Conservation (phyloP, 92 coral and sea anemone species). For the Palythoa grandis region DNA sequence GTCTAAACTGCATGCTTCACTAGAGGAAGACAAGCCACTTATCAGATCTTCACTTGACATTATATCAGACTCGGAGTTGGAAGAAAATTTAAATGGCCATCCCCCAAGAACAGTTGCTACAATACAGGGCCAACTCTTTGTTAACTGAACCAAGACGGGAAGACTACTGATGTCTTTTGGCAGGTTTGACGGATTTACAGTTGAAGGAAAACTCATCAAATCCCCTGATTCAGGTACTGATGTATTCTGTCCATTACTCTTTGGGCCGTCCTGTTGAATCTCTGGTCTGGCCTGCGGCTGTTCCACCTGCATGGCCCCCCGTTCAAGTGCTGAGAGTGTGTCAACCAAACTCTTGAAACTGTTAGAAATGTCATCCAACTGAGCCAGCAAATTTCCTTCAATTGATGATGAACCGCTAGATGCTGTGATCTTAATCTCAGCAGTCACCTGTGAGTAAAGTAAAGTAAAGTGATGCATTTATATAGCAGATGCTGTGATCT, state of each 20-base stretch:
- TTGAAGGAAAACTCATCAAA: slow-evolving; percentile 30
- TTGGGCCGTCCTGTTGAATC: slow-evolving; percentile 21
- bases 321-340: slow-evolving; percentile 74
- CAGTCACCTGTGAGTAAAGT: slow-evolving; percentile 45
- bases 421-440: slow-evolving; percentile 78
- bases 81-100: slow-evolving; percentile 50
- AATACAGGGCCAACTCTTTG: slow-evolving; percentile 85
- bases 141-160: slow-evolving; percentile 80
- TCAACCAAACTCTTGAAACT: slow-evolving; percentile 82
- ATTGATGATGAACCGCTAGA: slow-evolving; percentile 66
- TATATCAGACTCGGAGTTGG: slow-evolving; percentile 39
- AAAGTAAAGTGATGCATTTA: no score
- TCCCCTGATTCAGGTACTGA: slow-evolving; percentile 24
- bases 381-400: slow-evolving; percentile 78
- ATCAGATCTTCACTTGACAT: slow-evolving; percentile 44
- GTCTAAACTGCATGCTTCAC: slow-evolving; percentile 73
- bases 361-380: slow-evolving; percentile 84
- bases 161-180: slow-evolving; percentile 24
- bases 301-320: slow-evolving; percentile 28
- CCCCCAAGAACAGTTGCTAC: slow-evolving; percentile 78
- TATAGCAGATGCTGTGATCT: slow-evolving; percentile 73
- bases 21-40: slow-evolving; percentile 1
- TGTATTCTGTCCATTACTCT: slow-evolving; percentile 15
- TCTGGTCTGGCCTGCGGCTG: background rate
- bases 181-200: slow-evolving; percentile 12